Base-by-base conservation (phyloP, 2,888 invertebrate genomes). In the Chrysolina haemoptera region DNA sequence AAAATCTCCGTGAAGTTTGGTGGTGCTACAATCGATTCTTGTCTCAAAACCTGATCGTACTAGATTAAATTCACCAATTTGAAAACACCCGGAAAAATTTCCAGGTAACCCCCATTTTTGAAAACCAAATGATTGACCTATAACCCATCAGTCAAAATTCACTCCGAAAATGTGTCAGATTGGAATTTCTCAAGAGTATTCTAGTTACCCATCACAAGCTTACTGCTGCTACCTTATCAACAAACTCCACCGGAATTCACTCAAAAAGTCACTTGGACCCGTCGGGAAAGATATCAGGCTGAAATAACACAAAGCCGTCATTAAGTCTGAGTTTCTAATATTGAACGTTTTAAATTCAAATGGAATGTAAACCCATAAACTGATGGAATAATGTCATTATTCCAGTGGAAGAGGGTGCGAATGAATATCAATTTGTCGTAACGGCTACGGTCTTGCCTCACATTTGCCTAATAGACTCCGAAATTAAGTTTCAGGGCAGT, bases 391-490 rank as follows among this genome's bases (percentile, higher is more conserved):
- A 75, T 73, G 72, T 62, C 72, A 70, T 75, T 64, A 75, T 64
- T 59, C n/a, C 41, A 62, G 43, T 73, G 62, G 67, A 70, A 73
- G 66, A 73, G 73, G 73, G 73, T 73, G 73, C 59, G 70, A 75
- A 75, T 75, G 75, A 72, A 70, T 73, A 75, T 73, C 72, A 75
- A 73, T 75, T 73, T 68, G 67, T 53, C 46, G 53, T 72, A 72
- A 75, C 67, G 72, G 70, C 62, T 71, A 67, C 69, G 65, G 71
- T 70, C 75, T 70, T 67, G 70, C 48, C 62, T 40, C 72, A 59
- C 75, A 73, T 73, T 75, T 75, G 70, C 70, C 70, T 75, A 75
- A 75, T 75, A 73, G 72, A 75, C 69, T 72, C 27, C 62, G 50
- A 50, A 70, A 63, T 62, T 46, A 18, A 46, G 62, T n/a, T 43